phyloP scores from a whole-genome alignment of 2,113 vertebrate species.

The Erythrolamprus reginae region DNA sequence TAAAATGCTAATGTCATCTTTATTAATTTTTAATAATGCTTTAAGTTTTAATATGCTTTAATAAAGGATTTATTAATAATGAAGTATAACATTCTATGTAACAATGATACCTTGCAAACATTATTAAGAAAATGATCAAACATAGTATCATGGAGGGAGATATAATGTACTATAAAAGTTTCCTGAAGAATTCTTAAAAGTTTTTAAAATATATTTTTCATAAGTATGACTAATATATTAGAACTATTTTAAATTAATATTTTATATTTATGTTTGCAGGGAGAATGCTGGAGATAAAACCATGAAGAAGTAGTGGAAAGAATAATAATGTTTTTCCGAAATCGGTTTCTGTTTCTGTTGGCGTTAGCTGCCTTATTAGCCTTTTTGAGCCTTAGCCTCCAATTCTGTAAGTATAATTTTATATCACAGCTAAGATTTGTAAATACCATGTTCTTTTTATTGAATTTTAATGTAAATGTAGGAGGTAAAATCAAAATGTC shows the following conservation, averaged over 20 bases:
- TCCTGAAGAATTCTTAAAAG: background rate
- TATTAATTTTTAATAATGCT: background rate
- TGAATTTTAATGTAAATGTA: background rate
- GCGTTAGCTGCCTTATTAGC: conserved; percentile 84
- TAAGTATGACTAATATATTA: background rate
- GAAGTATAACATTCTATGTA: background rate
- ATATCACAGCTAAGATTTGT: conserved; percentile 5
- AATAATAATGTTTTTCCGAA: conserved; percentile 91
- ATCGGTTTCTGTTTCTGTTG: conserved; percentile 91
- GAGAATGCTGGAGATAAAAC: conserved; percentile 54
- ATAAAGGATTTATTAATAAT: background rate
- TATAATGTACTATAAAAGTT: background rate
- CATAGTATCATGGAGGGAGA: background rate
- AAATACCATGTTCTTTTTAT: background rate
- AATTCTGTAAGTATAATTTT: conserved; percentile 83
- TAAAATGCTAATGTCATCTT: background rate
- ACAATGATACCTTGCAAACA: background rate
- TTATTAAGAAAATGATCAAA: background rate
- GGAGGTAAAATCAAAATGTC: background rate
- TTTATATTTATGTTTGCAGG: conserved; percentile 54
- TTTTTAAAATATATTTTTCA: background rate
- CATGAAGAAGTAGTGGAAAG: conserved; percentile 80
- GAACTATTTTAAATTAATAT: background rate
- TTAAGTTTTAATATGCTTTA: background rate
- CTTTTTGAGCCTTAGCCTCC: conserved; percentile 89